These are phyloP conservation scores for Hoplostethus mediterraneus DNA, from an alignment of 2,797 vertebrate genomes.

Conservation along the genomic window DNA sequence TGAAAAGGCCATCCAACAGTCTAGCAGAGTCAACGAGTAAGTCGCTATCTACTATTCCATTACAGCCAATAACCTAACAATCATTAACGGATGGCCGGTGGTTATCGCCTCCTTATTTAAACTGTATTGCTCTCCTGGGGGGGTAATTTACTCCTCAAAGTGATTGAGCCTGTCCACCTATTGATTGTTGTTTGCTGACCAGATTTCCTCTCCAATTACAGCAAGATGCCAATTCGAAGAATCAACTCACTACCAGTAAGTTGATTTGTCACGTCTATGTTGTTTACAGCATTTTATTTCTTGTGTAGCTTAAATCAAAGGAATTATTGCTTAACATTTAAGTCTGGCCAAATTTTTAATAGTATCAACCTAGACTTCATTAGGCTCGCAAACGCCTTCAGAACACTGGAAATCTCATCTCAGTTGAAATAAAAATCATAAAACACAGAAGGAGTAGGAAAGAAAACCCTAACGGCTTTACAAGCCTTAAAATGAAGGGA, in stretches of 20 bases:
- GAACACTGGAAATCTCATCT: no score
- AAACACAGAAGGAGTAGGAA: background rate
- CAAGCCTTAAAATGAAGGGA: background rate
- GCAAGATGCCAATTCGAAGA: constrained; percentile 85
- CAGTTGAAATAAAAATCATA: background rate
- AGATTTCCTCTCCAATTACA: constrained; percentile 47
- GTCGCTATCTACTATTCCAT: constrained; percentile 46
- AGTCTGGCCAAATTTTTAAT: background rate
- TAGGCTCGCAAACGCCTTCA: background rate
- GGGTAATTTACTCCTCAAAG: background rate
- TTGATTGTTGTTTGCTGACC: constrained; percentile 24
- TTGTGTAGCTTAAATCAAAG: background rate
- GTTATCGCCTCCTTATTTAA: background rate
- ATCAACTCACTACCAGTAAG: constrained; percentile 90
- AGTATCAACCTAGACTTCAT: background rate
- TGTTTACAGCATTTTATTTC: background rate
- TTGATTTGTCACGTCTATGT: background rate
- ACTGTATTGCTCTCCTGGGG: background rate
- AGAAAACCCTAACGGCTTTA: background rate
- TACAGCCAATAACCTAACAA: background rate
- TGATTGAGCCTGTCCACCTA: background rate
- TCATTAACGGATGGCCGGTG: background rate
- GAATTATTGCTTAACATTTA: background rate
- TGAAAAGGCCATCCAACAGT: constrained; percentile 81
- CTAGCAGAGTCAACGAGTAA: constrained; percentile 81